Evolutionary conservation across 2,797 vertebrate genomes (phyloP).

Genomic region (Rhadinocentrus ornatus): DNA sequence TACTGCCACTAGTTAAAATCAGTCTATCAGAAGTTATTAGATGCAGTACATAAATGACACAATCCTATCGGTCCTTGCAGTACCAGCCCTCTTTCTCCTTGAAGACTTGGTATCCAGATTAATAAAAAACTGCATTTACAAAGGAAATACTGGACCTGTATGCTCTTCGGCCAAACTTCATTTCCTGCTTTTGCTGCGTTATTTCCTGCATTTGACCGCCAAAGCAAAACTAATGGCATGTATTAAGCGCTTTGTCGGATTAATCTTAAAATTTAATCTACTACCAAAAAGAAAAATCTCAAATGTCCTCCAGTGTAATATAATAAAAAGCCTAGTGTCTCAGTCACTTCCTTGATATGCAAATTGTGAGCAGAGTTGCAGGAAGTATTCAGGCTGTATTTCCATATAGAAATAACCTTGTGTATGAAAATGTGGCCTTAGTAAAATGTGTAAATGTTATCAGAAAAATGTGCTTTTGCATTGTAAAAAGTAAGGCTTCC

Average conservation of each 20-base stretch:
- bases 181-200: slow-evolving; percentile 47
- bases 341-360: slow-evolving; percentile 1
- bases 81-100: background rate
- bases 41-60: background rate
- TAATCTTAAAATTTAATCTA: background rate
- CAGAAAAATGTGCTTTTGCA: background rate
- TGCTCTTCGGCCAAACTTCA: background rate
- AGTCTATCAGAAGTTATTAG: background rate
- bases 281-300: too few species aligned
- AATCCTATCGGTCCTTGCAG: background rate
- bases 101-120: background rate
- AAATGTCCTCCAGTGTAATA: too few species aligned
- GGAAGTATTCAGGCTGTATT: background rate
- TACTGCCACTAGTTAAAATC: background rate
- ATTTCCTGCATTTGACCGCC: slow-evolving; percentile 45
- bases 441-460: background rate
- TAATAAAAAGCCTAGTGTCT: background rate
- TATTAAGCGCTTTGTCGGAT: background rate
- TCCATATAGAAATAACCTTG: background rate
- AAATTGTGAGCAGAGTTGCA: slow-evolving; percentile 3
- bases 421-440: too few species aligned
- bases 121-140: background rate
- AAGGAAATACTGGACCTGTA: background rate
- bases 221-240: slow-evolving; percentile 6
- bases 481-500: background rate